These are phyloP conservation scores for Lutraria lutraria DNA, from an alignment of 2,888 invertebrate species.

Conservation along the genomic window DNA sequence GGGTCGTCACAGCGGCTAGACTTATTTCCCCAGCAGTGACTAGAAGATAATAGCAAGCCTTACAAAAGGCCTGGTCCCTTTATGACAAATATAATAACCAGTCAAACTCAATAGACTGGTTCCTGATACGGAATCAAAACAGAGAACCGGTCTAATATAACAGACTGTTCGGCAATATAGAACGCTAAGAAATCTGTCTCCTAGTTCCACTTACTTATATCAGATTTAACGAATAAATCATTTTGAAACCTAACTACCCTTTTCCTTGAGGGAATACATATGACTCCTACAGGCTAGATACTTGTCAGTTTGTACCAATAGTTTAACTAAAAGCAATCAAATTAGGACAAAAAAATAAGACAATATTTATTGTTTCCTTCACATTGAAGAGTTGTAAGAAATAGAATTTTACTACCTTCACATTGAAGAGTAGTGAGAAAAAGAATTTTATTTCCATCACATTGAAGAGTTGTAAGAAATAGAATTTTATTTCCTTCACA, in stretches of 20 bases:
- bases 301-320: conserved; percentile 18
- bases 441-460: neutral
- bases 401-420: neutral
- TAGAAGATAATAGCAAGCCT: neutral
- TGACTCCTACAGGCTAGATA: neutral
- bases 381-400: neutral
- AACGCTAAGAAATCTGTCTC: conserved; percentile 22
- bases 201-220: conserved; percentile 19
- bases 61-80: conserved; percentile 7
- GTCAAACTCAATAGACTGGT: conserved; percentile 8
- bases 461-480: neutral
- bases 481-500: neutral
- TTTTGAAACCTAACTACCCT: conserved; percentile 19
- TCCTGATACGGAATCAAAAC: neutral
- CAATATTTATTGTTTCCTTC: neutral
- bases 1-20: neutral
- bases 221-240: conserved; percentile 10
- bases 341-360: conserved; percentile 17
- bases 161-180: neutral
- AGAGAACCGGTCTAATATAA: neutral
- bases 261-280: conserved; percentile 28
- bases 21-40: neutral
- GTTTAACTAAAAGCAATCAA: neutral
- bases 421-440: neutral
- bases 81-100: conserved; percentile 30